Evolutionary conservation across 2,797 vertebrate genomes (phyloP), one percentile per base, ranked within the genome.

Genomic region (Triplophysa bombifrons): DNA sequence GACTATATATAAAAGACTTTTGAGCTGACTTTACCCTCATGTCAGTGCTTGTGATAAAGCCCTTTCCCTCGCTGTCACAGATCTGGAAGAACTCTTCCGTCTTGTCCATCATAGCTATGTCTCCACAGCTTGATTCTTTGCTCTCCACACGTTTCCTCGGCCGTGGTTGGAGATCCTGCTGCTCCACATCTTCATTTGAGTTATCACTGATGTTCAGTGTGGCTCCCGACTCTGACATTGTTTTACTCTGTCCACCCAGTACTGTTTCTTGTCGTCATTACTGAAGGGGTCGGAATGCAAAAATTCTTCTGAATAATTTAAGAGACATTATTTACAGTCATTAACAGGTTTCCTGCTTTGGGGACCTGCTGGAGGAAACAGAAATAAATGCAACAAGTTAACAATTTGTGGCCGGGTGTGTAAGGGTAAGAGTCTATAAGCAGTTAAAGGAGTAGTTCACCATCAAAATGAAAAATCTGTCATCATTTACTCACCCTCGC

Each of bases 51-150:
- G 93, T 93, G 25, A 98, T 93, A 80, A 95, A 98, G 60, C 96
- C 96, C 82, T 96, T 98, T 77, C 92, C 92, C 82, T 97, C 96
- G 11, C 90, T 84, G 48, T 98, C 97, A 68, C 96, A 98, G 65
- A 93, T 95, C 92, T 93, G 93, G 88, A 99, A 98, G 89, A 98
- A 96, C 70, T 98, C 96, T 56, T 88, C 91, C 11, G 93, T 94
- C 90, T 95, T 97, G 78, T 86, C 93, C 91, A 94, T 85, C 87
- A 96, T 71, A 30, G 87, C 72, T 81, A 88, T 80, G n/a, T 70
- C 85, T 46, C 81, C 91, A 69, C 85, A 86, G 11, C 87, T 88
- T 3, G 90, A 89, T n/a, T 86, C 83, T 50, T 66, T 87, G 44
- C 64, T 85, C 16, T 74, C 87, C 63, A 76, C 83, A 14, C 72